Percentiles rank a stretch among this genome's conserved stretches.
These are phyloP conservation scores for Molossus alvarezi DNA, from an alignment of 2,797 vertebrate species.

Conservation along the genomic window DNA sequence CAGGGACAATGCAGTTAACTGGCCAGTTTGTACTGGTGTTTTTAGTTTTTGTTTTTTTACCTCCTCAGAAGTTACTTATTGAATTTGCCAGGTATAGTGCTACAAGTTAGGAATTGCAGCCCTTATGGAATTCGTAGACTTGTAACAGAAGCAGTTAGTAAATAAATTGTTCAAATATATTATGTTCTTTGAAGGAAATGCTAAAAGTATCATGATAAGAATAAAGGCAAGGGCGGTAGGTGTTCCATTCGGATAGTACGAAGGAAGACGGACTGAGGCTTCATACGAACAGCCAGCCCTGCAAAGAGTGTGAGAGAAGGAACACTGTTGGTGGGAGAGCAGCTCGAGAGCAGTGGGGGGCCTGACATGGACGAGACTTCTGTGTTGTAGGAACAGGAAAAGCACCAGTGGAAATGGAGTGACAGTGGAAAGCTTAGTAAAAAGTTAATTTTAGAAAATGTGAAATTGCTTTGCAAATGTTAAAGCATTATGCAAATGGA, in stretches of 20 bases:
- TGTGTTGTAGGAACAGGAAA: constrained; percentile 24
- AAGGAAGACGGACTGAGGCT: not conserved
- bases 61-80: constrained; percentile 16
- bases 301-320: constrained; percentile 25
- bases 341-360: not conserved
- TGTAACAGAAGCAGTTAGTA: constrained; percentile 15
- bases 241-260: not conserved
- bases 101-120: constrained; percentile 30
- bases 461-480: constrained; percentile 16
- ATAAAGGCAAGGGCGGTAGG: constrained; percentile 24
- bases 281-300: not conserved
- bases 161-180: constrained; percentile 5
- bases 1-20: not conserved
- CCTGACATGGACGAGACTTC: not conserved
- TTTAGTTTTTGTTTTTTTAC: not conserved
- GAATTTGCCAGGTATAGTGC: constrained; percentile 34
- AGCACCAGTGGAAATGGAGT: not conserved
- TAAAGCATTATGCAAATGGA: constrained; percentile 3
- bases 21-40: not conserved
- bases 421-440: not conserved
- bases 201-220: constrained; percentile 24
- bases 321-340: not conserved
- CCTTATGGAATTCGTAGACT: not conserved
- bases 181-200: constrained; percentile 59
- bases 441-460: not conserved